Conservation (phyloP, 1,140 invertebrate species). For the Danaus melanippus region DNA sequence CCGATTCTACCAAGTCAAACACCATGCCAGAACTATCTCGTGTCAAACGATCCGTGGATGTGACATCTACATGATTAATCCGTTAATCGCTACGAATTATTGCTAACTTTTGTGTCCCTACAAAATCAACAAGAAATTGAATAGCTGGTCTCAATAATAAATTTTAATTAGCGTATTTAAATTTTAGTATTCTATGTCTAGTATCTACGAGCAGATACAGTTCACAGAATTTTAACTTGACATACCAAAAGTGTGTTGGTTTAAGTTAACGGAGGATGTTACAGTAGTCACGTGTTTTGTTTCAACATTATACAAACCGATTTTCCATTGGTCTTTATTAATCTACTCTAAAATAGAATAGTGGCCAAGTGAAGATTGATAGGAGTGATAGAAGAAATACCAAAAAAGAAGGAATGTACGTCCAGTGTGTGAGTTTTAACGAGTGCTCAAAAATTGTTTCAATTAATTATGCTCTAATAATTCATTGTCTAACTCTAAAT, state of each 20-base stretch:
- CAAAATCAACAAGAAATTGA: slow-evolving; percentile 26
- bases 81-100: slow-evolving; percentile 53
- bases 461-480: slow-evolving; percentile 69
- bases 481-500: slow-evolving; percentile 66
- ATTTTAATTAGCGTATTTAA: slow-evolving; percentile 27
- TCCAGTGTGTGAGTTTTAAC: slow-evolving; percentile 70
- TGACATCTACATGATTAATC: slow-evolving; percentile 34
- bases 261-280: slow-evolving; percentile 17
- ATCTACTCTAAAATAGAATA: slow-evolving; percentile 62
- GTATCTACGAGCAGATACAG: slow-evolving; percentile 22
- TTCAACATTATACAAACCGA: slow-evolving; percentile 51
- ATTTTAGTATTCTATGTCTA: slow-evolving; percentile 22
- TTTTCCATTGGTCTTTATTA: slow-evolving; percentile 60
- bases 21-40: slow-evolving; percentile 5
- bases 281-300: slow-evolving; percentile 14
- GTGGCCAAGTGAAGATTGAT: slow-evolving; percentile 59
- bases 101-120: slow-evolving; percentile 51
- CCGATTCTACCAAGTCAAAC: too few relatives aligned
- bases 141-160: slow-evolving; percentile 25
- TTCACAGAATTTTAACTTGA: slow-evolving; percentile 1
- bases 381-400: slow-evolving; percentile 56
- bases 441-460: slow-evolving; percentile 66
- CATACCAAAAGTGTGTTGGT: too few relatives aligned
- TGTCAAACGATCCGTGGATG: slow-evolving; percentile 19
- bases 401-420: slow-evolving; percentile 64